A percentile compares a stretch with the other conserved stretches of the same genome.
These are phyloP conservation scores for Oncorhynchus tshawytscha DNA, from an alignment of 2,113 vertebrate species.

Conservation along the genomic window DNA sequence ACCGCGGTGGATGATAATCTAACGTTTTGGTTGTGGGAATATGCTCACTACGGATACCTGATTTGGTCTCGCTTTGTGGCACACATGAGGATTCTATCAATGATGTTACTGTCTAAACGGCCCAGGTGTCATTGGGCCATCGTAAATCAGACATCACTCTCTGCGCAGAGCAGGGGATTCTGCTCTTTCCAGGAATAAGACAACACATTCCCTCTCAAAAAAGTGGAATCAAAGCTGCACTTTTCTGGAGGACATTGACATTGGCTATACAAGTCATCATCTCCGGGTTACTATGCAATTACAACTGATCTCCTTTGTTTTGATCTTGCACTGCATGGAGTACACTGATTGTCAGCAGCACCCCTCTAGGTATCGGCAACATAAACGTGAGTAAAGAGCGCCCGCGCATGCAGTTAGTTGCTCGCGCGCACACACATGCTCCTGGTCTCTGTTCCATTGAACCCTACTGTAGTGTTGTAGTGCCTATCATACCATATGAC, in stretches of 20 bases:
- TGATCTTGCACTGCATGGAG: conserved; percentile 99
- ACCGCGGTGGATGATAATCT: conserved; percentile 53
- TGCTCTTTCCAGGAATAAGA: conserved; percentile 64
- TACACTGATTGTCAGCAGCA: conserved; percentile 95
- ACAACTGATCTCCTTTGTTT: conserved; percentile 96
- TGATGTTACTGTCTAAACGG: conserved; percentile 77
- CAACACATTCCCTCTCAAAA: conserved; percentile 17
- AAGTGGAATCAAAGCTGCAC: conserved; percentile 41
- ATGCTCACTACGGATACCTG: conserved; percentile 59
- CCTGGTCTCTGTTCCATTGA: background rate
- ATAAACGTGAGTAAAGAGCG: conserved; percentile 88
- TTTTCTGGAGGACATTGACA: conserved; percentile 68
- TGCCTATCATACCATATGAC: too few relatives aligned
- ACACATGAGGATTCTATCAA: conserved; percentile 69
- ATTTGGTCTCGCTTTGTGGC: conserved; percentile 54
- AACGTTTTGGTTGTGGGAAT: conserved; percentile 44
- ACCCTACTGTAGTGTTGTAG: background rate
- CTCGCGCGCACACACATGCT: conserved; percentile 42
- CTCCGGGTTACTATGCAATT: conserved; percentile 99
- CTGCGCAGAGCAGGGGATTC: conserved; percentile 66
- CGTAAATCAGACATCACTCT: conserved; percentile 56
- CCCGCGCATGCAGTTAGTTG: conserved; percentile 14
- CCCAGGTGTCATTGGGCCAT: conserved; percentile 76
- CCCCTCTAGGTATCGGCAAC: conserved; percentile 89
- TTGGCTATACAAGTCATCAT: conserved; percentile 77